Conservation (phyloP, 2,888 invertebrate species). For the Xylocampa areola region DNA sequence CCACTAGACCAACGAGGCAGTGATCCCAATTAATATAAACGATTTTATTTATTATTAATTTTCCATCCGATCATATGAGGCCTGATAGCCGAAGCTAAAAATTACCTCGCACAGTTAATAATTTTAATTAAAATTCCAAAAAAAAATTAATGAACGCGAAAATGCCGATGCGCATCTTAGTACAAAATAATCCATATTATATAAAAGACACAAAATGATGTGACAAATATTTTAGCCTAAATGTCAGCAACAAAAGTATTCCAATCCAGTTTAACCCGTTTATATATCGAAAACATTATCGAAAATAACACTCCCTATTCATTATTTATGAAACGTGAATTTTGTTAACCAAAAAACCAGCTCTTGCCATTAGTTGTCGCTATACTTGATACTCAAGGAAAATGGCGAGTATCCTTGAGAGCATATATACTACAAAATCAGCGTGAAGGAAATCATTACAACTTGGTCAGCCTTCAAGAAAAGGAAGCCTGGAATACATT, state of each 20-base stretch:
- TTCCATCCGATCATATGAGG: no score
- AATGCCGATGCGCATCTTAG: no score
- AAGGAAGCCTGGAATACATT: constrained; percentile 27
- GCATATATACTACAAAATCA: constrained; percentile 46
- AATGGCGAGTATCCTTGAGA: constrained; percentile 40
- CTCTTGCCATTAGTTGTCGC: not conserved
- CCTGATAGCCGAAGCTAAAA: no score
- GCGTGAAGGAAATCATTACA: constrained; percentile 45
- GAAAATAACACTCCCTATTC: constrained; percentile 9
- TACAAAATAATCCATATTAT: no score
- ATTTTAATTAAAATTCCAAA: no score
- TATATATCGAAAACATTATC: constrained; percentile 3
- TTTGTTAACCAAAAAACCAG: constrained; percentile 13
- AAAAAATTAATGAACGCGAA: no score
- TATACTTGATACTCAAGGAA: constrained; percentile 44
- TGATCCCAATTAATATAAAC: no score
- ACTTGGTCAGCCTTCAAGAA: constrained; percentile 53
- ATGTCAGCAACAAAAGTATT: not conserved
- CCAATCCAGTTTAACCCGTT: not conserved
- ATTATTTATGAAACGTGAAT: constrained; percentile 16
- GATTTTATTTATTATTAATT: no score
- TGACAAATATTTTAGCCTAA: not conserved
- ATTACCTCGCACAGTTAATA: no score
- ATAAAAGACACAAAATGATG: no score
- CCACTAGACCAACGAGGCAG: no score